Base-by-base conservation (phyloP, 2,797 vertebrate species). In the Notamacropus eugenii region DNA sequence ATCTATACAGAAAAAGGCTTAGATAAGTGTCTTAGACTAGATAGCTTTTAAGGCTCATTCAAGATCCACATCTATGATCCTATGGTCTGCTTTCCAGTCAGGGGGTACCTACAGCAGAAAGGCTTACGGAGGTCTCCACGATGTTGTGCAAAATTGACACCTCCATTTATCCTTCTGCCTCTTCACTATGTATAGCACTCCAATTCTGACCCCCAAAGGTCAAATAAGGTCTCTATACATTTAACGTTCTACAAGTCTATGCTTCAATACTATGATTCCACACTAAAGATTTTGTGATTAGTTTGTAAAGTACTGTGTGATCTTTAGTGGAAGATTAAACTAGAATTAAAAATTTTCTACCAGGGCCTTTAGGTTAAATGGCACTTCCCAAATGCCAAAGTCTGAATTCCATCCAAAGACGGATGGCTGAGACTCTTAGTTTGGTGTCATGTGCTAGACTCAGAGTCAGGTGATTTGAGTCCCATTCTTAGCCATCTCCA, bases 341-440 rank as follows among this genome's bases (percentile, higher is more conserved):
- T 95, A n/a, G 95, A 96, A 56, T 67, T 27, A 74, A 90, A 46
- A 87, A 40, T 0, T 90, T 92, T 92, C 93, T 96, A 50, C 11
- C 40, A n/a, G 29, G 82, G 11, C 11, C 57, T 96, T 54, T 55
- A 40, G 12, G 24, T 2, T 59, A 5, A 4, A n/a, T 54, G 54
- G 4, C 13, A 58, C 91, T 96, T 94, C 90, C 91, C 91, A 94
- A 55, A 52, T 90, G 31, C 50, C 54, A 59, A 92, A 31, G 3
- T 3, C 10, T 58, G 1, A 55, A 93, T 55, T 22, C 12, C 31
- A 67, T 14, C 2, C 10, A 46, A 19, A 46, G 6, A 82, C 0
- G 4, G 1, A 90, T 16, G 55, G 59, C 28, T 50, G 55, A 52
- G 55, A 46, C 9, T 50, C 0, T 11, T 12, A 96, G 31, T 50